Evolutionary conservation across 2,113 vertebrate genomes (phyloP).

Genomic region (Laterallus jamaicensis): DNA sequence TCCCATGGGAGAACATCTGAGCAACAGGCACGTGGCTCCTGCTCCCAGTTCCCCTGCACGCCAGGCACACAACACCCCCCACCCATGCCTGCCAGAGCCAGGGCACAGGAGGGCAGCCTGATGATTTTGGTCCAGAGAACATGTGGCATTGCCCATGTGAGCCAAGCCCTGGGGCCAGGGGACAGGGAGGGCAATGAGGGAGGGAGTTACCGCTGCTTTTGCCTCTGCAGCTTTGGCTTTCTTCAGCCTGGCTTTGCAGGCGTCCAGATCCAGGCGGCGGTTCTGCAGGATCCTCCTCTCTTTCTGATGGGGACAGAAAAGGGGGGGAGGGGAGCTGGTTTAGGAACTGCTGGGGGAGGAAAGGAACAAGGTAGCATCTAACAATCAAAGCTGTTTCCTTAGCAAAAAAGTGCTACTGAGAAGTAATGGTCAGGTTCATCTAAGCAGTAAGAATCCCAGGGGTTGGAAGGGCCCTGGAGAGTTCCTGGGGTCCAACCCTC

Average conservation of each 20-base stretch:
- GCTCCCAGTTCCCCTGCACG: background rate
- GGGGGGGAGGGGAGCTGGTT: background rate
- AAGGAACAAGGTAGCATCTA: background rate
- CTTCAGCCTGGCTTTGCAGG: slow-evolving; percentile 93
- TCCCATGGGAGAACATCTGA: background rate
- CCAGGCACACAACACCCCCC: background rate
- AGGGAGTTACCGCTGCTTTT: slow-evolving; percentile 88
- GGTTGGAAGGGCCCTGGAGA: too few species aligned
- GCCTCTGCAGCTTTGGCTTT: slow-evolving; percentile 94
- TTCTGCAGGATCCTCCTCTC: slow-evolving; percentile 92
- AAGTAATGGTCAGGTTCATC: background rate
- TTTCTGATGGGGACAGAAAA: slow-evolving; percentile 75
- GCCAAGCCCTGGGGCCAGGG: background rate
- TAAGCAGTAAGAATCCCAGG: background rate
- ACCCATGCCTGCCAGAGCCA: background rate
- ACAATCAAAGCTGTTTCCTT: background rate
- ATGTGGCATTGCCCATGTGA: background rate
- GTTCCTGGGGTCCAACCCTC: too few species aligned
- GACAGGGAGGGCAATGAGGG: background rate
- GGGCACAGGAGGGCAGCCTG: background rate
- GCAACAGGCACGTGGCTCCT: background rate
- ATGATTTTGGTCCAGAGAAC: background rate
- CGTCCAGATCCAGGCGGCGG: slow-evolving; percentile 91
- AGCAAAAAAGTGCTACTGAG: background rate
- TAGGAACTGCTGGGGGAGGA: background rate